Evolutionary conservation across 1,140 invertebrate genomes (phyloP), one percentile per base, ranked within the genome.

Genomic region (Vanessa tameamea): DNA sequence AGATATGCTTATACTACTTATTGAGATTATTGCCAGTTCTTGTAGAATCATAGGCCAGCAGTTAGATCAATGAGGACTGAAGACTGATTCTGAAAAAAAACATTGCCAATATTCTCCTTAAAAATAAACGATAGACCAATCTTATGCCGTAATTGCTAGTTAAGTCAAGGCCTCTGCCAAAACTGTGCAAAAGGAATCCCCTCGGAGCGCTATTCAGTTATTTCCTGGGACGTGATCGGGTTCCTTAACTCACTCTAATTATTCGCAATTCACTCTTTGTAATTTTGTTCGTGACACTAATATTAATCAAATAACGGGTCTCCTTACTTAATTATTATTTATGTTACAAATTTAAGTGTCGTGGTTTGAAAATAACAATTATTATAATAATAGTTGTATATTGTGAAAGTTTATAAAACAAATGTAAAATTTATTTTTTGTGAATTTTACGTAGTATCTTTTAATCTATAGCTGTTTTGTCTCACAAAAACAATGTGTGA

Each of bases 211-310:
- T 43, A 61, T 61, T 63, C 47, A 31, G 59, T 37, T 51, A 61
- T 71, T 71, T 64, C 69, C 69, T 71, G 23, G 16, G 16, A 71
- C 69, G 69, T 71, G 69, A 71, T 59, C 64, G 26, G 20, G 59
- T 31, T 23, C 20, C 11, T 14, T 55, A 71, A 71, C 7, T 55
- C 15, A 7, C 23, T n/a, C 43, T 68, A 68, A 68, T 68, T 55
- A 68, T 68, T 57, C 26, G 65, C 11, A 20, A 68, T 55, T 68
- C 50, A 26, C 4, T 59, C 31, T 26, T 31, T 59, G 23, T 59
- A 51, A 51, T 23, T 47, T 43, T 43, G 31, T 55, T 57, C 51
- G 65, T 68, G 65, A 68, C 31, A 55, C 43, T 20, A 57, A 68
- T 68, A 55, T 23, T 55, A 68, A 68, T 14, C 23, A 1, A 59